Conservation (phyloP, 1,140 invertebrate genomes). For the Procambarus clarkii region DNA sequence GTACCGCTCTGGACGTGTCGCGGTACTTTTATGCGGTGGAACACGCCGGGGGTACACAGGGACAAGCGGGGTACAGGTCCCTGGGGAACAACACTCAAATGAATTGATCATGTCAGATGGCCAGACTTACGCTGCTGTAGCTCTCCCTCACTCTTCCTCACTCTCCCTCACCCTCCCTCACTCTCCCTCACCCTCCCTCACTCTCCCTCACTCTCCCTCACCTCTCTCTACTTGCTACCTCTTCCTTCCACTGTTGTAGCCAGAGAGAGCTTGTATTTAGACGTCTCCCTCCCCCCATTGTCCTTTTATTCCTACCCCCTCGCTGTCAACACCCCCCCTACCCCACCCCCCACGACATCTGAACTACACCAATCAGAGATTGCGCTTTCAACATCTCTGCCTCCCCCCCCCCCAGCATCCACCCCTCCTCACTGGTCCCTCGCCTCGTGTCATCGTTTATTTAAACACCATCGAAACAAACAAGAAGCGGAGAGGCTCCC, state of each 20-base stretch:
- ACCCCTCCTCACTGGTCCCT: neutral
- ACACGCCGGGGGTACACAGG: neutral
- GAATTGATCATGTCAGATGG: neutral
- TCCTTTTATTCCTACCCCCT: no score
- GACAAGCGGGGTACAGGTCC: neutral
- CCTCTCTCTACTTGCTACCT: neutral
- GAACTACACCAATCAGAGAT: no score
- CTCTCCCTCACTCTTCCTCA: neutral
- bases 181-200: neutral
- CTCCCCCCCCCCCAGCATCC: no score
- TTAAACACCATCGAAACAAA: constrained; percentile 23
- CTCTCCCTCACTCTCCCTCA: neutral
- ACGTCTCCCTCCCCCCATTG: no score
- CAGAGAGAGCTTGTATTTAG: no score
- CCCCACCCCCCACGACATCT: no score
- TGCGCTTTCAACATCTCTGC: no score
- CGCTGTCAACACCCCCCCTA: no score
- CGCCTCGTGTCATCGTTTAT: constrained; percentile 10
- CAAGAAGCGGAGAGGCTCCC: neutral
- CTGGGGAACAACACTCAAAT: neutral
- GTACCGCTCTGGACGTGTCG: neutral
- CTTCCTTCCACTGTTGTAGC: no score
- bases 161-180: neutral
- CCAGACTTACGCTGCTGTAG: no score
- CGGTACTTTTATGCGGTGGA: neutral